Base-by-base conservation (phyloP, 2,113 vertebrate genomes). In the Peromyscus maniculatus region DNA sequence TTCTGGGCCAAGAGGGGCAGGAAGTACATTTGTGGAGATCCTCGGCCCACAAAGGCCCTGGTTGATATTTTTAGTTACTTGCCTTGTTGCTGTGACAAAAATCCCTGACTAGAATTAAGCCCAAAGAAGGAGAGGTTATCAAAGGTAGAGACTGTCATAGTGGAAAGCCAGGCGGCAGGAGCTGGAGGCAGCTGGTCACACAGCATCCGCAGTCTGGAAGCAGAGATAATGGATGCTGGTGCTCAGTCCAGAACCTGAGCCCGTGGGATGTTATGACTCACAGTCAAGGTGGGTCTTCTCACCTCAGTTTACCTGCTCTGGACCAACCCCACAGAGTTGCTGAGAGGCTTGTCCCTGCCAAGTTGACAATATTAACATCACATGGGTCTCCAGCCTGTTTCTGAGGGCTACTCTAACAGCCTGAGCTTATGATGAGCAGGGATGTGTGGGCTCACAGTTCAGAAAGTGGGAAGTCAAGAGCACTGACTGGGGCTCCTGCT, bases 1-100 rank as follows among this genome's bases (percentile, higher is more conserved):
- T 36, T 12, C 72, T 11, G 17, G 36, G 19, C 24, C 59, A 28
- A 26, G 2, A 55, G 28, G 7, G 62, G 36, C 22, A 71, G 49
- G 13, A 24, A 43, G 52, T 7, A 0, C 9, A 3, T 7, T 13
- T 26, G 31, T 8, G 7, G 26, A 83, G 1, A 3, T 2, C 39
- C 36, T 0, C 15, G 0, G 46, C 28, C 66, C 43, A 26, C 15
- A 36, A 52, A 26, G 39, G 36, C 19, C 21, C 11, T 24, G 0
- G 2, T 1, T 59, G 36, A 3, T 39, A 39, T 59, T 59, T 59
- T 33, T 8, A 7, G 55, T 62, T 62, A 62, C 80, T 28, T 4
- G 33, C 33, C 79, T 80, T 21, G 12, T 26, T 7, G 19, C 21
- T 59, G 22, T 80, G 80, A 39, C 80, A 83, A 7, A 59, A 39